Base-by-base conservation (phyloP, 2,113 vertebrate species). In the Gila orcuttii region DNA sequence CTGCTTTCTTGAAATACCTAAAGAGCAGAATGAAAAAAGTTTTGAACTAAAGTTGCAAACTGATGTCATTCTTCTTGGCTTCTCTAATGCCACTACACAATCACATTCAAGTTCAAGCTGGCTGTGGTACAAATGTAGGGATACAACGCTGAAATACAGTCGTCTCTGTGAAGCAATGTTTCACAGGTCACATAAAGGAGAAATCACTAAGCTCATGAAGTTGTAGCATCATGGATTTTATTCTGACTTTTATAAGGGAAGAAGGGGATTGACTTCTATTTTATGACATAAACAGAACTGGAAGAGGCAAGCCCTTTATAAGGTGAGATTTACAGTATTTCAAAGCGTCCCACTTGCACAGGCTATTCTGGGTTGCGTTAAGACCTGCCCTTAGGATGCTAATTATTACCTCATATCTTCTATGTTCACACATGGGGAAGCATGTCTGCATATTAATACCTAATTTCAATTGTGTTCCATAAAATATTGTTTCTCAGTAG, bases 291-390 rank as follows among this genome's bases (percentile, higher is more conserved):
- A 82, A 64, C 45, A 36, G 25, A n/a, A 64, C 80, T 11, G 28
- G 42, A 82, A 82, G n/a, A 79, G 69, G 83, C n/a, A 80, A 69
- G 84, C 19, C 59, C 71, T 82, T 68, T 76, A 25, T 82, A 69
- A n/a, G 36, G 52, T 78, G 73, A 76, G 81, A 86, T 84, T 84
- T 88, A 80, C 76, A 79, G 76, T 64, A 52, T 80, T 62, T 60
- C 33, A 33, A 69, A 77, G 87, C 73, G 64, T 84, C 86, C 84
- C 83, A 86, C 45, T 85, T 85, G 85, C 81, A 59, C 60, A 68
- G 19, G 25, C 79, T 87, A 89, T 82, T 89, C 84, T 87, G 83
- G 74, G 86, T 85, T 79, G 74, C 45, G 3, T 84, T 81, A 73
- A 75, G 84, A 77, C 0, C 31, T 80, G 71, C 69, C 80, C 87